Percentiles rank a stretch among this genome's conserved stretches.
phyloP scores from a whole-genome alignment of 2,797 vertebrate genomes.

The Parambassis ranga region DNA sequence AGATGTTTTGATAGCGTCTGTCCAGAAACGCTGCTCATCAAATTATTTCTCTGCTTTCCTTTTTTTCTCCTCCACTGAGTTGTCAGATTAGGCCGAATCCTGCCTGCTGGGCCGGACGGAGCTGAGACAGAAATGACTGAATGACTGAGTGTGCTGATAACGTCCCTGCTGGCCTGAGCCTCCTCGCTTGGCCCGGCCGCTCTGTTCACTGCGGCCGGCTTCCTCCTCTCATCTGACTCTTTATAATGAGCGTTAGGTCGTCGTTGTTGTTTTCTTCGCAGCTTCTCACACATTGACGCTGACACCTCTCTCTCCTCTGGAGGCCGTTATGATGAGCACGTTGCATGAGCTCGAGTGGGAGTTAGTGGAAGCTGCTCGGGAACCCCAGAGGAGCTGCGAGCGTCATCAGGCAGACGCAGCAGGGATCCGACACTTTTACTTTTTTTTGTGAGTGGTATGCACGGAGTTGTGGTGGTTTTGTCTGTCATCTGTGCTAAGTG shows the following conservation, averaged over 20 bases:
- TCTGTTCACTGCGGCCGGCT: constrained; percentile 23
- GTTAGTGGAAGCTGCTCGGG: not conserved
- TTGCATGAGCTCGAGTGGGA: constrained; percentile 6
- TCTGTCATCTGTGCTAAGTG: constrained; percentile 1
- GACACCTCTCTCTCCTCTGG: constrained; percentile 38
- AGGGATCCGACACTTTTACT: not conserved
- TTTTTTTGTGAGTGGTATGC: not conserved
- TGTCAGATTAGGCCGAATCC: constrained; percentile 50
- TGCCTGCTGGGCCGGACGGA: constrained; percentile 27
- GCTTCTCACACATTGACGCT: constrained; percentile 18
- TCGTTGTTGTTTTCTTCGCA: constrained; percentile 1
- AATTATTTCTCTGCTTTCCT: constrained; percentile 31
- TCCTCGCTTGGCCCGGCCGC: constrained; percentile 20
- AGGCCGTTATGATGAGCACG: constrained; percentile 40
- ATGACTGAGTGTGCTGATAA: constrained; percentile 41
- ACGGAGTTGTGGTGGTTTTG: not conserved
- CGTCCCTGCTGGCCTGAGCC: constrained; percentile 23
- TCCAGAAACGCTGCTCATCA: constrained; percentile 15
- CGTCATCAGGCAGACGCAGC: not conserved
- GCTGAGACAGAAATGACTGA: constrained; percentile 37
- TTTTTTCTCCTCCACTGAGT: constrained; percentile 57
- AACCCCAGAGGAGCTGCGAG: not conserved
- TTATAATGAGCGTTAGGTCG: constrained; percentile 38
- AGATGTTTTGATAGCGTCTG: constrained; percentile 4
- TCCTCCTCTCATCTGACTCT: constrained; percentile 18